These are phyloP conservation scores for Varecia variegata DNA, from an alignment of 2,797 vertebrate species.

Conservation along the genomic window DNA sequence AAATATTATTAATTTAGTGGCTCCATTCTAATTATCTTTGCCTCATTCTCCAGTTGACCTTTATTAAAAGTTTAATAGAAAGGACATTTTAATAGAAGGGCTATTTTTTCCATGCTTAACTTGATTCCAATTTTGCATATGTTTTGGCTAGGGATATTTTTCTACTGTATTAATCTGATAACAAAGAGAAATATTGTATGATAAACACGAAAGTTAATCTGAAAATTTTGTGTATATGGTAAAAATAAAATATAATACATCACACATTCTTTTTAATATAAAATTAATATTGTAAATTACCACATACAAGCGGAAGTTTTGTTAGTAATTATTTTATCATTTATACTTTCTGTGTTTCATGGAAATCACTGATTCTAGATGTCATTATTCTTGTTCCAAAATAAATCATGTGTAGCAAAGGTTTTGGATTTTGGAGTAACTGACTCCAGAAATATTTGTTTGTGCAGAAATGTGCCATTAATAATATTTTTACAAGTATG, in stretches of 20 bases:
- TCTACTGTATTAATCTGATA: slow-evolving; percentile 8
- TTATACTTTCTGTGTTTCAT: not conserved
- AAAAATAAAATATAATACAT: not conserved
- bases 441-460: not conserved
- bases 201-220: not conserved
- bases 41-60: slow-evolving; percentile 76
- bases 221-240: not conserved
- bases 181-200: not conserved
- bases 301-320: not conserved
- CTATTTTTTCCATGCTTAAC: not conserved
- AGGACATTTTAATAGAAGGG: slow-evolving; percentile 65
- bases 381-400: not conserved
- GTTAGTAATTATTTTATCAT: not conserved
- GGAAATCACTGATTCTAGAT: not conserved
- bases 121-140: not conserved
- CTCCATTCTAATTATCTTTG: slow-evolving; percentile 77
- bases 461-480: not conserved
- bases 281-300: not conserved
- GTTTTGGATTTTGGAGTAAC: not conserved
- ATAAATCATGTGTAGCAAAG: not conserved
- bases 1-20: slow-evolving; percentile 79
- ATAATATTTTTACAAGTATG: not conserved
- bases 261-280: not conserved
- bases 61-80: slow-evolving; percentile 75
- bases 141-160: not conserved